Evolutionary conservation across 2,113 vertebrate species (phyloP).

Genomic region (Chitala chitala): DNA sequence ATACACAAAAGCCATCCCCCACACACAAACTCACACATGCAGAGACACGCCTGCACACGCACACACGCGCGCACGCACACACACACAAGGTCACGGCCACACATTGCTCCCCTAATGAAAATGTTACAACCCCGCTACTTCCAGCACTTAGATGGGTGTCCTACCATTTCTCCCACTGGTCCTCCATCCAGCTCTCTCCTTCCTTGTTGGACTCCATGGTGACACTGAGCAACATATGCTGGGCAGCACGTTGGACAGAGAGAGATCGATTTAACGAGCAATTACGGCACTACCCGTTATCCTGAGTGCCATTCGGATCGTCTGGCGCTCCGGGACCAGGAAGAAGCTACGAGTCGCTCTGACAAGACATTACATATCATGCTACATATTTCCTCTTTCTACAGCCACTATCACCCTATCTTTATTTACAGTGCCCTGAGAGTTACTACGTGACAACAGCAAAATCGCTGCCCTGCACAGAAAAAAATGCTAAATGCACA

Average conservation of each 20-base stretch:
- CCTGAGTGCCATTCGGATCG: slow-evolving; percentile 19
- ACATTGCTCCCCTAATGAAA: not conserved
- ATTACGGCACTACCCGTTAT: slow-evolving; percentile 29
- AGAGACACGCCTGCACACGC: slow-evolving; percentile 10
- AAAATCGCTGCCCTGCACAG: slow-evolving; percentile 45
- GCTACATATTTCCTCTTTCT: slow-evolving; percentile 10
- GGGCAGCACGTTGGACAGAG: slow-evolving; percentile 32
- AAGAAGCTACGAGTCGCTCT: slow-evolving; percentile 18
- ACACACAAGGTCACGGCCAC: slow-evolving; percentile 26
- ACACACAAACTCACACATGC: slow-evolving; percentile 12
- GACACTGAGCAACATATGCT: slow-evolving; percentile 74
- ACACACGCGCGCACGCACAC: slow-evolving; percentile 7
- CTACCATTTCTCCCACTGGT: slow-evolving; percentile 99
- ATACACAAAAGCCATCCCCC: not conserved
- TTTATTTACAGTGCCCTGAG: slow-evolving; percentile 42
- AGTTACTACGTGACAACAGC: slow-evolving; percentile 43
- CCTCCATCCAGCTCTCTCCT: slow-evolving; percentile 92
- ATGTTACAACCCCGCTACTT: not conserved
- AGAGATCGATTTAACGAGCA: slow-evolving; percentile 37
- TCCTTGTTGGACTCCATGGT: slow-evolving; percentile 87
- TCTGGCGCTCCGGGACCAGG: not conserved
- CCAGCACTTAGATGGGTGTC: slow-evolving; percentile 31
- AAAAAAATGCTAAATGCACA: slow-evolving; percentile 30
- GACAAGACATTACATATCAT: slow-evolving; percentile 28
- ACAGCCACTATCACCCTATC: not conserved